phyloP scores from a whole-genome alignment of 2,888 invertebrate genomes.

The Drosophila niveifrons region DNA sequence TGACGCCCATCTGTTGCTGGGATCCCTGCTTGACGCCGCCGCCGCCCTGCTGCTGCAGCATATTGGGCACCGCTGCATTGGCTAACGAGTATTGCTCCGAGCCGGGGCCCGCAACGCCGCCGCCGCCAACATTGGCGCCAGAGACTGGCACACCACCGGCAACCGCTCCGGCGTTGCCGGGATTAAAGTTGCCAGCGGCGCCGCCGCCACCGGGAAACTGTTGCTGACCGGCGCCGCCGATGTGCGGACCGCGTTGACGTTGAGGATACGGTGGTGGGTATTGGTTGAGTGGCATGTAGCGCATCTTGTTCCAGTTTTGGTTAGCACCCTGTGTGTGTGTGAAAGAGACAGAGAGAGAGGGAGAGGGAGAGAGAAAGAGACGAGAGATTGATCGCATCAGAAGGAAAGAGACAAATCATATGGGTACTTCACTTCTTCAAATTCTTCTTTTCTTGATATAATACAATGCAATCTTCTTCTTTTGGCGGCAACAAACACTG shows the following conservation, averaged over 20 bases:
- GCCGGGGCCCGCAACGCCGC: constrained; percentile 51
- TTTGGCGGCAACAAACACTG: too few relatives aligned
- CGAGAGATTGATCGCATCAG: not conserved
- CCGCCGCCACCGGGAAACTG: constrained; percentile 76
- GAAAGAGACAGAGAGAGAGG: not conserved
- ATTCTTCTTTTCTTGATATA: too few relatives aligned
- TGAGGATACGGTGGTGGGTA: constrained; percentile 85
- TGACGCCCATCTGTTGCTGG: constrained; percentile 74
- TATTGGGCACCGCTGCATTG: constrained; percentile 84
- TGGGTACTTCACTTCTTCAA: too few relatives aligned
- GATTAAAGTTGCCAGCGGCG: constrained; percentile 75
- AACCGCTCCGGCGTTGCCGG: constrained; percentile 61
- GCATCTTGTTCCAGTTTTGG: constrained; percentile 85
- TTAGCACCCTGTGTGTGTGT: constrained; percentile 75
- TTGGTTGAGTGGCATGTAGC: constrained; percentile 85
- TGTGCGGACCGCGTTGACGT: constrained; percentile 84
- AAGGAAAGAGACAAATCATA: not conserved
- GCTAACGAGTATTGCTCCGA: constrained; percentile 85
- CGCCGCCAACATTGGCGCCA: constrained; percentile 61
- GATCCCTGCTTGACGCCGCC: constrained; percentile 84
- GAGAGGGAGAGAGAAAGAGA: not conserved
- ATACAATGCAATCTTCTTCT: too few relatives aligned
- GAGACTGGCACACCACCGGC: constrained; percentile 71
- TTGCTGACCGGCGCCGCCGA: constrained; percentile 81
- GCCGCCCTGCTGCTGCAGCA: constrained; percentile 85